Conservation (phyloP, 2,797 vertebrate genomes). For the Pterois miles region DNA sequence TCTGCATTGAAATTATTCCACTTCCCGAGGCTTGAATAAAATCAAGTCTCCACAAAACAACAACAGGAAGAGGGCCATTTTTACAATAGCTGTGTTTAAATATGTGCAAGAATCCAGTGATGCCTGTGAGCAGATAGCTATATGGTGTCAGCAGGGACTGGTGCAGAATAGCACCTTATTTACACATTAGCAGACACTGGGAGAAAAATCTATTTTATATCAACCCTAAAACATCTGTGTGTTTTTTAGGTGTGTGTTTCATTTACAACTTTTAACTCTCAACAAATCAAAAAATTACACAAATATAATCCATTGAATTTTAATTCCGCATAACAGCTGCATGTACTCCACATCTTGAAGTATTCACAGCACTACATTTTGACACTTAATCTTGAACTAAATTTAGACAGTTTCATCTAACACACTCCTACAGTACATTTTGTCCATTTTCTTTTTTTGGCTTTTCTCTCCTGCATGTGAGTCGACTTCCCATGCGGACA, state of each 20-base stretch:
- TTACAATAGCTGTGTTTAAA: slow-evolving; percentile 84
- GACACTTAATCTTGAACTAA: background rate
- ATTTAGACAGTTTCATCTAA: background rate
- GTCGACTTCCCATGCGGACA: slow-evolving; percentile 32
- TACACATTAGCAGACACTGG: slow-evolving; percentile 54
- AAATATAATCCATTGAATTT: background rate
- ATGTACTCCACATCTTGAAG: background rate
- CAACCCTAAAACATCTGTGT: slow-evolving; percentile 32
- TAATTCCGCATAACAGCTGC: background rate
- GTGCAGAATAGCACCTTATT: slow-evolving; percentile 64
- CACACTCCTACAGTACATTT: background rate
- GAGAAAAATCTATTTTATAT: slow-evolving; percentile 8
- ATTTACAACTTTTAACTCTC: background rate
- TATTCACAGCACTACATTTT: background rate
- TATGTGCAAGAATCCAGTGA: slow-evolving; percentile 74
- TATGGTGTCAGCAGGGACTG: slow-evolving; percentile 50
- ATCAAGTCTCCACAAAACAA: slow-evolving; percentile 84
- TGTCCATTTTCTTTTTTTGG: background rate
- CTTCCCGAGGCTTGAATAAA: slow-evolving; percentile 87
- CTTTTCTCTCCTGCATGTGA: background rate
- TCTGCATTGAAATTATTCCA: slow-evolving; percentile 88
- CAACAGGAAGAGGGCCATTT: slow-evolving; percentile 88
- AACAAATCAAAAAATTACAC: background rate
- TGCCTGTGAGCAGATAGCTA: slow-evolving; percentile 66
- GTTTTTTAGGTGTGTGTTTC: background rate